A percentile compares a stretch with the other conserved stretches of the same genome.
Conservation (phyloP, 2,797 vertebrate species). For the Miichthys miiuy region DNA sequence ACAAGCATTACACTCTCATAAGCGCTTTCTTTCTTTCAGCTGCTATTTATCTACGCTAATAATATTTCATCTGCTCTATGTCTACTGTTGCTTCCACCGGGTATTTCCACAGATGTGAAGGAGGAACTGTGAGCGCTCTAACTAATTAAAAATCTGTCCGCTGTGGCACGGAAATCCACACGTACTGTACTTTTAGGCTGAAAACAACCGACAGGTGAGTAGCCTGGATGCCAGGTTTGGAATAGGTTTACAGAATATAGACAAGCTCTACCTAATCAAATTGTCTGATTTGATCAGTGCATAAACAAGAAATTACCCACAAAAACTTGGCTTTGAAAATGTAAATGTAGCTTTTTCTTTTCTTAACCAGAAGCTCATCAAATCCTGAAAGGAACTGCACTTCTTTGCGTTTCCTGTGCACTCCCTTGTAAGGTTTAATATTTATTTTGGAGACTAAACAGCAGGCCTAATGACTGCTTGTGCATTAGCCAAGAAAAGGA, state of each 20-base stretch:
- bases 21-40: slow-evolving; percentile 55
- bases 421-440: slow-evolving; percentile 60
- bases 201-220: slow-evolving; percentile 66
- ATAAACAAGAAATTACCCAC: slow-evolving; percentile 65
- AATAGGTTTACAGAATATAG: slow-evolving; percentile 67
- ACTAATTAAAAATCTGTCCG: slow-evolving; percentile 78
- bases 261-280: slow-evolving; percentile 68
- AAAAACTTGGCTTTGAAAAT: slow-evolving; percentile 60
- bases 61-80: slow-evolving; percentile 58
- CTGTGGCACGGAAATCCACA: slow-evolving; percentile 67
- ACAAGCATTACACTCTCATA: slow-evolving; percentile 47
- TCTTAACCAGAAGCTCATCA: slow-evolving; percentile 51
- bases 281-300: slow-evolving; percentile 66
- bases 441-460: slow-evolving; percentile 71
- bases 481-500: slow-evolving; percentile 72
- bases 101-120: slow-evolving; percentile 67
- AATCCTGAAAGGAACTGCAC: slow-evolving; percentile 46
- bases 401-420: slow-evolving; percentile 56
- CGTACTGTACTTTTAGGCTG: slow-evolving; percentile 55
- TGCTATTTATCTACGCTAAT: slow-evolving; percentile 65
- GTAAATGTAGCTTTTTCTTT: slow-evolving; percentile 51
- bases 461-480: slow-evolving; percentile 71
- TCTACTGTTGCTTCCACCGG: slow-evolving; percentile 60
- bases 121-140: slow-evolving; percentile 64
- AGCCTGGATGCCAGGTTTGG: slow-evolving; percentile 58